These are phyloP conservation scores for Leptinotarsa peninsularis DNA, from an alignment of 2,888 invertebrate species.

Conservation along the genomic window DNA sequence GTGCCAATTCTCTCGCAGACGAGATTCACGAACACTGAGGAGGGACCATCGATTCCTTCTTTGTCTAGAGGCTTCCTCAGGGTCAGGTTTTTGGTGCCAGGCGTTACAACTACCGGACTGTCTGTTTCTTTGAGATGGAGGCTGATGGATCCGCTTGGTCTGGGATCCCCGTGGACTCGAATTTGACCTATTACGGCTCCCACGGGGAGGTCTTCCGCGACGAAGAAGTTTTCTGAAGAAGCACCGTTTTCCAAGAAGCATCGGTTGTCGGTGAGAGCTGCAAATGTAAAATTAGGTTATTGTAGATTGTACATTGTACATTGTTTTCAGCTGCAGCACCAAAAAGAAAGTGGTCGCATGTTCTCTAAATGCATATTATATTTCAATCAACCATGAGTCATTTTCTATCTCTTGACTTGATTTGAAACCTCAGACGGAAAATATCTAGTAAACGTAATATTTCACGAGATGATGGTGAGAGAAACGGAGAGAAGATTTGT, in stretches of 20 bases:
- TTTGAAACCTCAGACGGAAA: too few relatives aligned
- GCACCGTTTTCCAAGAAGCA: slow-evolving; percentile 92
- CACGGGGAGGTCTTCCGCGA: slow-evolving; percentile 85
- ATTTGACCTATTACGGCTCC: slow-evolving; percentile 84
- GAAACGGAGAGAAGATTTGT: too few relatives aligned
- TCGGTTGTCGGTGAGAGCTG: slow-evolving; percentile 84
- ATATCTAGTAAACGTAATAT: too few relatives aligned
- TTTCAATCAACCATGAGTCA: too few relatives aligned
- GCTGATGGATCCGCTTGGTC: slow-evolving; percentile 80
- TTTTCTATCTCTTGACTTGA: too few relatives aligned
- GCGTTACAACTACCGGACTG: slow-evolving; percentile 81
- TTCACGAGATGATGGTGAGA: too few relatives aligned
- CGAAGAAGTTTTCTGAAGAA: slow-evolving; percentile 91
- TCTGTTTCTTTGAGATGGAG: slow-evolving; percentile 83
- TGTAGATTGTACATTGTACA: background rate
- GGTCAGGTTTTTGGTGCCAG: slow-evolving; percentile 84
- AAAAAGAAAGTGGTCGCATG: too few relatives aligned
- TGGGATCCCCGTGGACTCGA: slow-evolving; percentile 85
- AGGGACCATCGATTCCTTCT: slow-evolving; percentile 84
- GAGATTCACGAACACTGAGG: slow-evolving; percentile 87
- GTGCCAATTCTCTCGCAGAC: slow-evolving; percentile 84
- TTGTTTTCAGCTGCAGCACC: background rate
- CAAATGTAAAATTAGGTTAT: background rate
- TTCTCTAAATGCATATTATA: too few relatives aligned
- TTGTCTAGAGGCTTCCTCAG: slow-evolving; percentile 84